Base-by-base conservation (phyloP, 2,888 invertebrate genomes). In the Ornithoptera alexandrae region DNA sequence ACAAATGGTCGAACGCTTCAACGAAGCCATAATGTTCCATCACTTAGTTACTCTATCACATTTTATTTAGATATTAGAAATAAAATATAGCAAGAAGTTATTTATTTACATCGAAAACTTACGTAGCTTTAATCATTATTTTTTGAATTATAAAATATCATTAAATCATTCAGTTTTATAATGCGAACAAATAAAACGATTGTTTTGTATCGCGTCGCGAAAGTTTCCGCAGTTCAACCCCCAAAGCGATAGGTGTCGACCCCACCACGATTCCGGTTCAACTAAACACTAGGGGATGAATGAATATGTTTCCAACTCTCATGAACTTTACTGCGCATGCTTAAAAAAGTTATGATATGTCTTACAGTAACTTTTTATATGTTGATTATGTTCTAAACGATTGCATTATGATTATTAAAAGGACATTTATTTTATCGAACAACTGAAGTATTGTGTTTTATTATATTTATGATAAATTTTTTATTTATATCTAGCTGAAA, bases 21-120 rank as follows among this genome's bases (percentile, higher is more conserved):
- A 74, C 68, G 72, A 72, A 74, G 70, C 76, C 89, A 90, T 90
- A 79, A 74, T 87, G 81, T 88, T 89, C 90, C 91, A 90, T 90
- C 79, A 88, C 88, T 88, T 76, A 74, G 66, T 71, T 66, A 30
- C 22, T 62, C 39, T 18, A 65, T 75, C 70, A 77, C 76, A 76
- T 77, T 71, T 58, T 73, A 60, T 63, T 12, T 56, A 24, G 7
- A 20, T 56, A 56, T 20, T 1, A 56, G 10, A 56, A 56, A 56
- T 56, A 56, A 20, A 20, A 20, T 56, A n/a, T 46, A 12, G 46
- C 15, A 46, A 12, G 12, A 46, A 12, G 46, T 46, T 46, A 15
- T 2, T 15, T 46, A 46, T 46, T 46, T 46, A 46, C 12, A 46
- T 46, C 15, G 10, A 46, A 42, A 1, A 15, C 15, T 46, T 46